Conservation (phyloP, 2,113 vertebrate genomes). For the Dipodomys spectabilis region DNA sequence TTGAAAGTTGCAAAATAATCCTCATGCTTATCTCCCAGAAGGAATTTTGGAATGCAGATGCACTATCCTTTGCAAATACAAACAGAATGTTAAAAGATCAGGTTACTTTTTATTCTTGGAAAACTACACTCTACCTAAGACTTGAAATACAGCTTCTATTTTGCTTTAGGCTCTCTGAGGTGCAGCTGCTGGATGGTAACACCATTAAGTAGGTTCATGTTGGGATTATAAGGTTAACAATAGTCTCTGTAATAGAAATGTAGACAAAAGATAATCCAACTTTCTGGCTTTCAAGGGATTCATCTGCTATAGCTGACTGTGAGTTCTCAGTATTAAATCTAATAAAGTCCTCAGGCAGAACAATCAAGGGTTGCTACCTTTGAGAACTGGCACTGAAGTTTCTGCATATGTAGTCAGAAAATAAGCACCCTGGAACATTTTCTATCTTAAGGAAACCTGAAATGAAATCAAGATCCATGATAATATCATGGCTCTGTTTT, state of each 20-base stretch:
- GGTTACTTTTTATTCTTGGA: slow-evolving; percentile 64
- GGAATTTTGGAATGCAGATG: slow-evolving; percentile 56
- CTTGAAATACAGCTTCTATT: slow-evolving; percentile 65
- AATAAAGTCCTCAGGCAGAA: slow-evolving; percentile 77
- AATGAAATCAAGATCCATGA: slow-evolving; percentile 61
- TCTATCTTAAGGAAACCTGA: slow-evolving; percentile 43
- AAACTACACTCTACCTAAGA: slow-evolving; percentile 61
- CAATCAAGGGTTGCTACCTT: slow-evolving; percentile 68
- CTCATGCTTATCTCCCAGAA: slow-evolving; percentile 67
- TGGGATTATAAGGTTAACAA: slow-evolving; percentile 77
- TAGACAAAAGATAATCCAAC: slow-evolving; percentile 70
- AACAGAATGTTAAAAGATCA: slow-evolving; percentile 62
- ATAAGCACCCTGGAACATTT: background rate
- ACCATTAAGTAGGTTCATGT: slow-evolving; percentile 65
- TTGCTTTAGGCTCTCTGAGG: slow-evolving; percentile 66
- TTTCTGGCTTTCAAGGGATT: slow-evolving; percentile 77
- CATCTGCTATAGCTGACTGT: slow-evolving; percentile 64
- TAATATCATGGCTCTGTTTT: slow-evolving; percentile 54
- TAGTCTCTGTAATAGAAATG: slow-evolving; percentile 74
- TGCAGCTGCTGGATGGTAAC: slow-evolving; percentile 71
- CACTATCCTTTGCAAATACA: slow-evolving; percentile 58
- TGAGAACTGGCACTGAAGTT: slow-evolving; percentile 67
- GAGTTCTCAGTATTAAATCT: slow-evolving; percentile 81
- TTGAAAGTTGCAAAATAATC: slow-evolving; percentile 69
- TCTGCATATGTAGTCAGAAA: slow-evolving; percentile 59